Percentiles rank a stretch among this genome's conserved stretches.
These are phyloP conservation scores for Scrobipalpa atriplicella DNA, from an alignment of 2,888 invertebrate genomes.

Conservation along the genomic window DNA sequence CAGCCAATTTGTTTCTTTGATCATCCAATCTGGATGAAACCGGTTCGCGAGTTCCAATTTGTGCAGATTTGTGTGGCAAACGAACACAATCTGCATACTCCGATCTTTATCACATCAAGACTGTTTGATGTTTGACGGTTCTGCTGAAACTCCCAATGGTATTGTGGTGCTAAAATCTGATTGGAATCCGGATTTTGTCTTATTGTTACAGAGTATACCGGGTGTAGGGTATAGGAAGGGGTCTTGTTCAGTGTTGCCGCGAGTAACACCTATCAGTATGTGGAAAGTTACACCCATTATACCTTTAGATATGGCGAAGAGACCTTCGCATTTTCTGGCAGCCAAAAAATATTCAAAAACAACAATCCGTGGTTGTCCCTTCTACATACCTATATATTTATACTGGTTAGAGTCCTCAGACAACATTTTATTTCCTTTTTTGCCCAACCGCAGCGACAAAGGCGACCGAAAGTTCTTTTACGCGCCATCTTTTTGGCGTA, in stretches of 20 bases:
- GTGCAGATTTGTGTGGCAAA: conserved; percentile 2
- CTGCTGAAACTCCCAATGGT: background rate
- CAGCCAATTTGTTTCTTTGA: conserved; percentile 25
- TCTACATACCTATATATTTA: background rate
- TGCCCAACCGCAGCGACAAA: conserved; percentile 44
- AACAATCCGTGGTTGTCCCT: background rate
- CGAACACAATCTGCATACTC: conserved; percentile 7
- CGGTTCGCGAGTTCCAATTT: conserved; percentile 11
- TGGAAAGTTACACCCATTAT: too few species aligned
- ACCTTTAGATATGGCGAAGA: too few species aligned
- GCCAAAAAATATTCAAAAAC: conserved; percentile 10
- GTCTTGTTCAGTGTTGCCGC: too few species aligned
- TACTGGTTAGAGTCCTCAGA: background rate
- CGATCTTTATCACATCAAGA: conserved; percentile 4
- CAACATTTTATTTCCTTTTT: conserved; percentile 43
- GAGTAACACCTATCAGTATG: too few species aligned
- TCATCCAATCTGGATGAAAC: conserved; percentile 25
- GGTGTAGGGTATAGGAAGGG: too few species aligned
- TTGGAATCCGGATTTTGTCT: background rate
- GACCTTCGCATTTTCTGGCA: background rate
- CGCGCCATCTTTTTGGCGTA: conserved; percentile 49
- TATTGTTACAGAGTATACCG: too few species aligned
- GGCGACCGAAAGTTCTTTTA: conserved; percentile 46
- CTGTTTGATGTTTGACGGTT: conserved; percentile 1
- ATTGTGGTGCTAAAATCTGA: background rate